Base-by-base conservation (phyloP, 2,888 invertebrate genomes). In the Eulithis testata region DNA sequence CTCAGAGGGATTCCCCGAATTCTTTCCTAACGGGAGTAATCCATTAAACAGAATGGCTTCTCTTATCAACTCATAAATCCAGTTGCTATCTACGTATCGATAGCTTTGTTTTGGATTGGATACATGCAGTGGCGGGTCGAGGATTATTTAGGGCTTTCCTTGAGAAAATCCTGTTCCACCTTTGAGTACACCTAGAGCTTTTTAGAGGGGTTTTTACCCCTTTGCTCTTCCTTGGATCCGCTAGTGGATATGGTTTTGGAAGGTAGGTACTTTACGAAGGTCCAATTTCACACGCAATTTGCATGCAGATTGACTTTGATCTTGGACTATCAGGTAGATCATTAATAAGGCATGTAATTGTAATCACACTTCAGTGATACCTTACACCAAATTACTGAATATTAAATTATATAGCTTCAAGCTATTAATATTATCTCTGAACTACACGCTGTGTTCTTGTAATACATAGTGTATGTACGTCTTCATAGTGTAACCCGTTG, bases 51-150 rank as follows among this genome's bases (percentile, higher is more conserved):
- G 74, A 79, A 81, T 81, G 78, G 82, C 80, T 78, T 78, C 79
- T 78, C 81, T 87, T 89, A 89, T 89, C 87, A 85, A 84, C 79
- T 83, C 86, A 86, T 90, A 88, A 88, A 89, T 89, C 88, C 74
- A 54, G 70, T 66, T 63, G 77, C 80, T 82, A 86, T 84, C 82
- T 73, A 75, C 77, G 75, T 80, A 83, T 83, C 76, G 79, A 77
- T 82, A 73, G 77, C 74, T 77, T 74, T 73, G 72, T 74, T 75
- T 69, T 68, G 70, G 73, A 74, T 72, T 66, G 73, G 68, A 68
- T 63, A 65, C 63, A 68, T 4, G 3, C 31, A 31, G 31, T 2
- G 31, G 31, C 31, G 5, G 6, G 6, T 31, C 31, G 2, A 31
- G 31, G 31, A 31, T 6, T 31, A 31, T 31, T 31, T 3, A 31